Evolutionary conservation across 1,140 invertebrate genomes (phyloP).

Genomic region (Drosophila carrolli): DNA sequence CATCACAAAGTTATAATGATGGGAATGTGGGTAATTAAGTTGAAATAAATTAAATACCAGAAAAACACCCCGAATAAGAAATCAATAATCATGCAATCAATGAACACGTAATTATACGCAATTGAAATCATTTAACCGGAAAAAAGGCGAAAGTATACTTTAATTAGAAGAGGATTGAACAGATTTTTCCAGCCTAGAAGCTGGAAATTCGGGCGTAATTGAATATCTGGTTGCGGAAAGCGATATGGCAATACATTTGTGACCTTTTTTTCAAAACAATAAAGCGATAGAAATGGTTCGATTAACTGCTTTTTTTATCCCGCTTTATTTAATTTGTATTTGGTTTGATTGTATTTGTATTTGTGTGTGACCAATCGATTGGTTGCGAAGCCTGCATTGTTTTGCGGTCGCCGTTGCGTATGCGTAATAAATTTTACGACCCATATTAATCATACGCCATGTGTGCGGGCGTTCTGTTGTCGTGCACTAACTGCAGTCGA

Average conservation of each 20-base stretch:
- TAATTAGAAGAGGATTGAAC: not conserved
- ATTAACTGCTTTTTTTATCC: conserved; percentile 24
- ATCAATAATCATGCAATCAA: conserved; percentile 14
- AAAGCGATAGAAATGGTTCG: conserved; percentile 16
- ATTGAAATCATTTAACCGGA: conserved; percentile 24
- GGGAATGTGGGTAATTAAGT: not conserved
- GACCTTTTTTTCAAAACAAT: conserved; percentile 1
- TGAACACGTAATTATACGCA: not conserved
- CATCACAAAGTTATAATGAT: not conserved
- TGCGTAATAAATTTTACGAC: conserved; percentile 48
- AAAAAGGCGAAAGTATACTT: not conserved
- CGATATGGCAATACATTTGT: conserved; percentile 20
- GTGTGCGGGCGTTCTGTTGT: conserved; percentile 20
- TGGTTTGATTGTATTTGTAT: not conserved
- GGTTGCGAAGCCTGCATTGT: conserved; percentile 37
- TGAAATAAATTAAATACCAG: conserved; percentile 2
- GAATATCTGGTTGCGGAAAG: conserved; percentile 34
- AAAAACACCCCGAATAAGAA: not conserved
- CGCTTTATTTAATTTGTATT: conserved; percentile 5
- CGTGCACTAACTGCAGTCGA: conserved; percentile 24
- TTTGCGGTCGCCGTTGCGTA: conserved; percentile 53
- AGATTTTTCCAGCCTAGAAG: conserved; percentile 3
- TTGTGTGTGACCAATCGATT: conserved; percentile 38
- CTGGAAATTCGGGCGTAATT: conserved; percentile 6
- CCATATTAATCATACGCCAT: conserved; percentile 64